Evolutionary conservation across 2,888 invertebrate genomes (phyloP).

Genomic region (Caenorhabditis plicata): DNA sequence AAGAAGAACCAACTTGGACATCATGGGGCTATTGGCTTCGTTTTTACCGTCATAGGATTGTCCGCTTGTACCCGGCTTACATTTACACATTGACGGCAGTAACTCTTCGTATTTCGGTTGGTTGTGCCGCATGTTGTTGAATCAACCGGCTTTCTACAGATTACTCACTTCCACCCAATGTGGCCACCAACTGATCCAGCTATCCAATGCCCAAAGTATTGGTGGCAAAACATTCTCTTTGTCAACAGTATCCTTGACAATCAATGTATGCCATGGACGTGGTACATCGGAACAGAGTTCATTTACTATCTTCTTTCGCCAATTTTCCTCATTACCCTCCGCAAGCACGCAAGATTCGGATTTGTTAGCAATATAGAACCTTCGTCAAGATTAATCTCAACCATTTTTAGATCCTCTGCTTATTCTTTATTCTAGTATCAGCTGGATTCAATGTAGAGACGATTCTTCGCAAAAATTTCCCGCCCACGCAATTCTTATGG

Average conservation of each 20-base stretch:
- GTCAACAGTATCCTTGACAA: slow-evolving; percentile 57
- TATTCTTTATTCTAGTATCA: slow-evolving; percentile 46
- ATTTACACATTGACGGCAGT: slow-evolving; percentile 61
- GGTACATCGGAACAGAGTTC: slow-evolving; percentile 66
- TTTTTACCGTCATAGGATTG: slow-evolving; percentile 63
- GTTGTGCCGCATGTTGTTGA: neutral
- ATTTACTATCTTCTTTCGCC: slow-evolving; percentile 64
- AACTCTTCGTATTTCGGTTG: slow-evolving; percentile 53
- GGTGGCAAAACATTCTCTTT: slow-evolving; percentile 59
- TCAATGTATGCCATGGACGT: slow-evolving; percentile 65
- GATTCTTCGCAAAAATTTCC: slow-evolving; percentile 61
- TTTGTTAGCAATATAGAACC: slow-evolving; percentile 20
- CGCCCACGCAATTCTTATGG: slow-evolving; percentile 64
- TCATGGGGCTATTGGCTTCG: slow-evolving; percentile 64
- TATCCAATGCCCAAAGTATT: slow-evolving; percentile 62
- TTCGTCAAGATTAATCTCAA: neutral
- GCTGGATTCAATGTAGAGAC: slow-evolving; percentile 49
- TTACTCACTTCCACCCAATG: slow-evolving; percentile 64
- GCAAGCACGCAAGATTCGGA: slow-evolving; percentile 52
- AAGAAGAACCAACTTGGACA: slow-evolving; percentile 61
- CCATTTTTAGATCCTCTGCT: slow-evolving; percentile 37
- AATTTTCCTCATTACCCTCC: slow-evolving; percentile 59
- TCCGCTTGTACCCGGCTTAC: slow-evolving; percentile 65
- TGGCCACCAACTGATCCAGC: slow-evolving; percentile 65
- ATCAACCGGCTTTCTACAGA: neutral